Evolutionary conservation across 2,888 invertebrate genomes (phyloP).

Genomic region (Stenodema calcarata): DNA sequence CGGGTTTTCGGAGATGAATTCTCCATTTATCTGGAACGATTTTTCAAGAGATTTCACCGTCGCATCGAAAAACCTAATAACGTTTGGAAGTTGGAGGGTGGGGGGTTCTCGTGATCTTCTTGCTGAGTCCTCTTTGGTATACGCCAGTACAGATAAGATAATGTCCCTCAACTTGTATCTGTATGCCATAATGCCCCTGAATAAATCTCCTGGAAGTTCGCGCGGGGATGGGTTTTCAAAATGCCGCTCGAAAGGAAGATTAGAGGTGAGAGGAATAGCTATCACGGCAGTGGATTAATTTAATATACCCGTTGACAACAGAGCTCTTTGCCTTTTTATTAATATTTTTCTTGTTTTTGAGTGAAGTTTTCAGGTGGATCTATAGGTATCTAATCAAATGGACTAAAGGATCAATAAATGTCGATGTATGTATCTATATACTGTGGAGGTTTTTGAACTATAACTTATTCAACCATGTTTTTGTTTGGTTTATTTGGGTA

Average conservation of each 20-base stretch:
- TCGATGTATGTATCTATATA: too few species aligned
- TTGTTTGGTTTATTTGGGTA: too few species aligned
- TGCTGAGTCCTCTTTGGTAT: background rate
- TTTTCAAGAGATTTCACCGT: conserved; percentile 2
- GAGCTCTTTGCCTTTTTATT: background rate
- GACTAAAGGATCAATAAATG: too few species aligned
- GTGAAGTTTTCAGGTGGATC: background rate
- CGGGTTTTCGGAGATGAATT: background rate
- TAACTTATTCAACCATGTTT: too few species aligned
- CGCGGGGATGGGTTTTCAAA: background rate
- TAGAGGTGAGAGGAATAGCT: background rate
- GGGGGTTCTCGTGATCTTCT: background rate
- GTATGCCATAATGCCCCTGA: background rate
- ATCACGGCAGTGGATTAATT: background rate
- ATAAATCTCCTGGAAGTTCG: background rate
- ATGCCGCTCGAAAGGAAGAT: background rate
- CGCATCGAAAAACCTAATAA: background rate
- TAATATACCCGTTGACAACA: background rate
- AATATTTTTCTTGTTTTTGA: too few species aligned
- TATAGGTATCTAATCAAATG: too few species aligned
- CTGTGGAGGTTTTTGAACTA: too few species aligned
- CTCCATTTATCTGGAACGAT: background rate
- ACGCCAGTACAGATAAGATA: background rate
- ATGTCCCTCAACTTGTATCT: background rate
- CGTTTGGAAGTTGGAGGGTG: background rate